Conservation (phyloP, 1,140 invertebrate genomes). For the Camponotus floridanus region DNA sequence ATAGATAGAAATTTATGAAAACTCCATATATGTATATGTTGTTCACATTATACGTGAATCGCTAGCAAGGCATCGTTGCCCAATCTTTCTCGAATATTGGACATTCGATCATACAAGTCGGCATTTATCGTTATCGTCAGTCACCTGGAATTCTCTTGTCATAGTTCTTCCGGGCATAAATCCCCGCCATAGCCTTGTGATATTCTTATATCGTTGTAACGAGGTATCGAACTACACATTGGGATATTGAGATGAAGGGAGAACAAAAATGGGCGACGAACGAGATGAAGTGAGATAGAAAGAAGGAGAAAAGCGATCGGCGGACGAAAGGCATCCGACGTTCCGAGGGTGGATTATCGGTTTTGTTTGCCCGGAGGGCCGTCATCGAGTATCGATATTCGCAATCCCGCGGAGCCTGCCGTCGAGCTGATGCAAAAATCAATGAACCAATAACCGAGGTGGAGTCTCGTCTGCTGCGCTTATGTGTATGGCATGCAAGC, state of each 20-base stretch:
- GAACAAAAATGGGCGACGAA: constrained; percentile 53
- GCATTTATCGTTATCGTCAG: constrained; percentile 53
- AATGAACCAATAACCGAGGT: constrained; percentile 79
- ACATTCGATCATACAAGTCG: constrained; percentile 27
- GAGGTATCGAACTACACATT: constrained; percentile 56
- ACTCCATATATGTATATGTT: neutral
- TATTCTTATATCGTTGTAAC: constrained; percentile 64
- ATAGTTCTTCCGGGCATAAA: constrained; percentile 55
- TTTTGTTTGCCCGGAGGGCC: constrained; percentile 72
- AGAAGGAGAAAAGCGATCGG: constrained; percentile 43
- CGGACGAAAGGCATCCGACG: constrained; percentile 59
- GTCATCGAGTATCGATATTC: constrained; percentile 77
- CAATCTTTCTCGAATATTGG: constrained; percentile 15
- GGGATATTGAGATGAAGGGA: constrained; percentile 35
- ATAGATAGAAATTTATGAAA: neutral
- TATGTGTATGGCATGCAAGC: constrained; percentile 51
- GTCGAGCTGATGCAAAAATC: constrained; percentile 76
- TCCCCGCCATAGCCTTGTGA: constrained; percentile 46
- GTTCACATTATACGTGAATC: constrained; percentile 14
- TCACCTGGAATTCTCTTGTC: constrained; percentile 15
- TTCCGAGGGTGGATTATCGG: constrained; percentile 73
- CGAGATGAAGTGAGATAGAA: constrained; percentile 27
- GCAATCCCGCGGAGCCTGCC: constrained; percentile 71
- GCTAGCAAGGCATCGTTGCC: neutral
- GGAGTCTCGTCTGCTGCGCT: constrained; percentile 61